A percentile compares a stretch with the other conserved stretches of the same genome.
These are phyloP conservation scores for Diarsia brunnea DNA, from an alignment of 2,888 invertebrate species.

Conservation along the genomic window DNA sequence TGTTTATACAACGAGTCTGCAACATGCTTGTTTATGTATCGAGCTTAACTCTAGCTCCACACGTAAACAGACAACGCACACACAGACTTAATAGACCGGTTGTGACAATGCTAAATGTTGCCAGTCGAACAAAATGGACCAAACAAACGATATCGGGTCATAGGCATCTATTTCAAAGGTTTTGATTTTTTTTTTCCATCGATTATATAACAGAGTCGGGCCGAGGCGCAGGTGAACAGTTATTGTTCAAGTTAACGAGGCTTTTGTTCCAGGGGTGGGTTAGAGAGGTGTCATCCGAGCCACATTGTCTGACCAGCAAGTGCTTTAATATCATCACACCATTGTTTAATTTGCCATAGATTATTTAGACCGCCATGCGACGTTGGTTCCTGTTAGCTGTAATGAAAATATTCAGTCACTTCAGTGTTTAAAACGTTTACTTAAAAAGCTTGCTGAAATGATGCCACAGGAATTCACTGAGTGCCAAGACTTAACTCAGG, in stretches of 20 bases:
- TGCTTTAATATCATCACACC: conserved; percentile 80
- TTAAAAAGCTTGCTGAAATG: background rate
- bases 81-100: conserved; percentile 73
- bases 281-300: conserved; percentile 81
- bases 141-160: conserved; percentile 69
- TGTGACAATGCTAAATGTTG: conserved; percentile 72
- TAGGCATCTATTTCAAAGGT: conserved; percentile 75
- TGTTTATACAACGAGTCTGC: conserved; percentile 87
- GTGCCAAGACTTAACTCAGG: too few relatives aligned
- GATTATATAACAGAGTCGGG: conserved; percentile 70
- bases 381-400: conserved; percentile 8
- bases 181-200: conserved; percentile 59
- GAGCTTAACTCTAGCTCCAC: conserved; percentile 72
- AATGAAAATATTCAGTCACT: conserved; percentile 32
- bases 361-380: conserved; percentile 21
- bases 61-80: conserved; percentile 62
- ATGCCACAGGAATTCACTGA: background rate
- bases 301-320: conserved; percentile 81
- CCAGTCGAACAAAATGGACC: conserved; percentile 67
- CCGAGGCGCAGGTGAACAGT: conserved; percentile 75
- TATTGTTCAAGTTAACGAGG: conserved; percentile 86
- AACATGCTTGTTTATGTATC: conserved; percentile 83
- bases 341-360: conserved; percentile 67
- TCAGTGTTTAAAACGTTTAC: conserved; percentile 20
- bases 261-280: conserved; percentile 81